Base-by-base conservation (phyloP, 2,888 invertebrate species). In the Diachrysia chrysitis region DNA sequence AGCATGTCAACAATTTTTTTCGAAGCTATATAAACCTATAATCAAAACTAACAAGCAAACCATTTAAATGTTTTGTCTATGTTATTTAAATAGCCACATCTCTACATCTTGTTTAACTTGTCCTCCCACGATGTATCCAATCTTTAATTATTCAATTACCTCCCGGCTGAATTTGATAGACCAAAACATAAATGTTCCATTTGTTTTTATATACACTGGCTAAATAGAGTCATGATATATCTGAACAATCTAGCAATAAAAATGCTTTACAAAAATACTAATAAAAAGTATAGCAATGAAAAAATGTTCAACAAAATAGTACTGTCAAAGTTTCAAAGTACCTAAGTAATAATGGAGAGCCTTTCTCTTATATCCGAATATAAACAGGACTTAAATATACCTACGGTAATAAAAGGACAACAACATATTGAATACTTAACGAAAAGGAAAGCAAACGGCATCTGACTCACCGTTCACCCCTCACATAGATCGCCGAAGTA, bases 371-470 rank as follows among this genome's bases (percentile, higher is more conserved):
- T 51, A 48, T 48, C 29, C 61, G 62, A 58, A 58, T 2, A 57
- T 29, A 74, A 71, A 64, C 62, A 66, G 62, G 29, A 69, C 65
- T 42, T 25, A 62, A 17, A 48, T 58, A n/a, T 71, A 53, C 63
- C 51, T 54, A 64, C 19, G 55, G 59, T 58, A 69, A 70, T 70
- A 76, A 78, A 76, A 71, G 68, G 56, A 79, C 74, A 72, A 66
- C 53, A 69, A 68, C 79, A 78, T 78, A 76, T 76, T 61, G 87
- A 86, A 88, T 88, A 85, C 84, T 75, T 82, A 89, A 84, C 66
- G 84, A 87, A 89, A 89, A 83, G 85, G 86, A 90, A 89, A 89
- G 87, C 87, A 83, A 79, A 74, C 69, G 59, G 57, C 23, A 7
- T 60, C 68, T 87, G 86, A 88, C 61, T 89, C 85, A 89, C 71